A percentile compares a stretch with the other conserved stretches of the same genome.
phyloP scores from a whole-genome alignment of 2,113 vertebrate genomes.

The Lipotes vexillifer region DNA sequence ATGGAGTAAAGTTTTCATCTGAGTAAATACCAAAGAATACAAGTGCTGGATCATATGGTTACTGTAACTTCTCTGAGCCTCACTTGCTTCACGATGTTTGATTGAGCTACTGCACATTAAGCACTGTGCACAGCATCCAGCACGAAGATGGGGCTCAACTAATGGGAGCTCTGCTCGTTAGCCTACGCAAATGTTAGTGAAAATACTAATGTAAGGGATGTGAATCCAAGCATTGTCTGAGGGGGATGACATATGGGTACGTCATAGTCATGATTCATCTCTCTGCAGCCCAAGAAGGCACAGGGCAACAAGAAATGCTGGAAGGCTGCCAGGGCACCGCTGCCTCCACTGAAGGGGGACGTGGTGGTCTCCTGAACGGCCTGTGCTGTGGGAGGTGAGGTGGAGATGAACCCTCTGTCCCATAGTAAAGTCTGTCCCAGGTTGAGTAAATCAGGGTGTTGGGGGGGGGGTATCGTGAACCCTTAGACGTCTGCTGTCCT shows the following conservation, averaged over 20 bases:
- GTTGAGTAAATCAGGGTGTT: not conserved
- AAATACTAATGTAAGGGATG: not conserved
- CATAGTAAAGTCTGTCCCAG: not conserved
- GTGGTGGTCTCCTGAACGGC: not conserved
- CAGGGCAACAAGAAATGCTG: too few relatives aligned
- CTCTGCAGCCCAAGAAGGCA: not conserved
- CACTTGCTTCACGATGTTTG: not conserved
- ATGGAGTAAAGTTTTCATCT: not conserved
- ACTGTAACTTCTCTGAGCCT: not conserved
- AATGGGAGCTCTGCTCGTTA: not conserved
- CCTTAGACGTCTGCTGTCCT: not conserved
- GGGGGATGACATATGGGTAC: not conserved
- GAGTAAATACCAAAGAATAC: not conserved
- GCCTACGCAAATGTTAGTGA: not conserved
- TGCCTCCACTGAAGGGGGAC: not conserved
- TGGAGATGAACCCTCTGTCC: not conserved
- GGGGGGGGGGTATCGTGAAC: not conserved
- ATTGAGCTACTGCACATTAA: not conserved
- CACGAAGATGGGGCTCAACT: accelerated
- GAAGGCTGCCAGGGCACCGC: not conserved
- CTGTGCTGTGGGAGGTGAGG: not conserved
- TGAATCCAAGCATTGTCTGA: not conserved
- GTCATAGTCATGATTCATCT: not conserved
- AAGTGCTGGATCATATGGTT: not conserved
- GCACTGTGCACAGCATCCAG: not conserved